Evolutionary conservation across 2,888 invertebrate species (phyloP).

Genomic region (Caenorhabditis angaria): DNA sequence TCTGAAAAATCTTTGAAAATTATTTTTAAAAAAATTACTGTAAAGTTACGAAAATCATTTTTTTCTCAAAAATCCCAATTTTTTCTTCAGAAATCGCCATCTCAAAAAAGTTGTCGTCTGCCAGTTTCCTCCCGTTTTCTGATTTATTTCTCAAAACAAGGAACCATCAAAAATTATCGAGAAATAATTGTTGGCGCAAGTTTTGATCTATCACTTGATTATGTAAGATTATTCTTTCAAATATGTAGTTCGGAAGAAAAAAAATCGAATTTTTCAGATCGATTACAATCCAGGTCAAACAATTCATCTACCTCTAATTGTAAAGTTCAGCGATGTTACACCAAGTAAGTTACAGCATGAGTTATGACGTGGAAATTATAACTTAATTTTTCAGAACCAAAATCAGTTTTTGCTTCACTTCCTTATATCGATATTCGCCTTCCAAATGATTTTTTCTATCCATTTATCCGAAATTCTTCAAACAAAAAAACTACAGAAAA

Average conservation of each 20-base stretch:
- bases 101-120: slow-evolving; percentile 17
- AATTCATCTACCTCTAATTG: slow-evolving; percentile 20
- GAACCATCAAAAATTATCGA: slow-evolving; percentile 25
- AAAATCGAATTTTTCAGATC: slow-evolving; percentile 17
- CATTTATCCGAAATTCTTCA: slow-evolving; percentile 20
- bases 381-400: slow-evolving; percentile 13
- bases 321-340: slow-evolving; percentile 24
- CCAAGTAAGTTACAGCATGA: background rate
- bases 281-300: slow-evolving; percentile 15
- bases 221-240: slow-evolving; percentile 9
- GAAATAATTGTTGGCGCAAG: slow-evolving; percentile 29
- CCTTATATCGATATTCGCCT: slow-evolving; percentile 40
- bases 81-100: slow-evolving; percentile 15
- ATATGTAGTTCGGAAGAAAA: too few species aligned
- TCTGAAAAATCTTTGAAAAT: too few species aligned
- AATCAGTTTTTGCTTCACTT: slow-evolving; percentile 33
- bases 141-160: slow-evolving; percentile 31
- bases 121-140: slow-evolving; percentile 27
- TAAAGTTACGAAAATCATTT: background rate
- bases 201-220: slow-evolving; percentile 19
- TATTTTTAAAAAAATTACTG: too few species aligned
- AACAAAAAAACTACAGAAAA: background rate
- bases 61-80: background rate
- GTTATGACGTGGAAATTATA: background rate
- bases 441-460: slow-evolving; percentile 42